These are phyloP conservation scores for Siderastrea siderea DNA, from an alignment of 92 coral and sea anemone genomes.

Conservation along the genomic window DNA sequence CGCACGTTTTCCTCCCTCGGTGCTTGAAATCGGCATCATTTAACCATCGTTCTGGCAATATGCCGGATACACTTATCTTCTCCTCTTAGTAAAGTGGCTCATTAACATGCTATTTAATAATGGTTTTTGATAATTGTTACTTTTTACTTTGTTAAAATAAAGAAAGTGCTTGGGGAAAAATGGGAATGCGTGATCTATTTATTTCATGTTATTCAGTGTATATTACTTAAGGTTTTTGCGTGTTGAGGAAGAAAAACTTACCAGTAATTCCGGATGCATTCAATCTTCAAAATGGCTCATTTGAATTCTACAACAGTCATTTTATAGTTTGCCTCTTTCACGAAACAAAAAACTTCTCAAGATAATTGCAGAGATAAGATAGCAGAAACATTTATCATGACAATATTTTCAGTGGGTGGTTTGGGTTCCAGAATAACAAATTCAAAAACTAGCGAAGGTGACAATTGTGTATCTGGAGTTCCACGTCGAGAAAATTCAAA, in stretches of 20 bases:
- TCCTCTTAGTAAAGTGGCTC: neutral
- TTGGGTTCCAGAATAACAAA: neutral
- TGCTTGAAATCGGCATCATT: neutral
- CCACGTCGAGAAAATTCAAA: neutral
- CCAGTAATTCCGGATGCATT: neutral
- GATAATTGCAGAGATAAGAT: neutral
- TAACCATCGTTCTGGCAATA: neutral
- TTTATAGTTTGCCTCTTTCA: neutral
- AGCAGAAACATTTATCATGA: neutral
- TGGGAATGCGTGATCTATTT: neutral
- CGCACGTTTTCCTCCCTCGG: neutral
- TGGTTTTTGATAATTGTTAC: neutral
- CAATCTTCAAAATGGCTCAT: neutral
- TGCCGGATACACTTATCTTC: constrained; percentile 2
- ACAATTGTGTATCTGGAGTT: too few relatives aligned
- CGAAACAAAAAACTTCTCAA: neutral
- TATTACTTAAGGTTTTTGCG: neutral
- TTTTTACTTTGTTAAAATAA: neutral
- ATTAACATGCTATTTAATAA: neutral
- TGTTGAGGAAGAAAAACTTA: neutral
- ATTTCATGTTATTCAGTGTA: neutral
- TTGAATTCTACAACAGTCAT: neutral
- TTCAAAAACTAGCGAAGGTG: too few relatives aligned
- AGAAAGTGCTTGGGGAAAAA: neutral
- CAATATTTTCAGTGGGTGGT: neutral